Base-by-base conservation (phyloP, 2,113 vertebrate species). In the Mellivora capensis region DNA sequence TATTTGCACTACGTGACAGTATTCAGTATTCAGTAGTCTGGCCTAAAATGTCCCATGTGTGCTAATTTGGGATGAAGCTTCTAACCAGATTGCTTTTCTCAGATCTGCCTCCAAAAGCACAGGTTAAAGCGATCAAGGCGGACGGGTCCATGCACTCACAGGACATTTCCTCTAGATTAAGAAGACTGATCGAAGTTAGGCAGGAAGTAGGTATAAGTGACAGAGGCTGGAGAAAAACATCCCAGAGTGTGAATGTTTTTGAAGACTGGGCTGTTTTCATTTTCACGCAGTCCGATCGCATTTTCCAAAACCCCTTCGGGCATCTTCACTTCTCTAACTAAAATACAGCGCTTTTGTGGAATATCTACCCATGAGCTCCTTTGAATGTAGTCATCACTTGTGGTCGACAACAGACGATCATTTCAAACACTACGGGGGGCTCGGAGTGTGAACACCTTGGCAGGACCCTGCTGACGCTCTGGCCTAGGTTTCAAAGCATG, bases 401-500 rank as follows among this genome's bases (percentile, higher is more conserved):
- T 82, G 52, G 54, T 49, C 90, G 79, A 87, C 71, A 76, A 87
- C 47, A 85, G 84, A 47, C 21, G 72, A 71, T 67, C 54, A 96
- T 90, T 96, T 87, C 39, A 86, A 94, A 93, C 39, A 74, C 37
- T 91, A 37, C 77, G 59, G 76, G 49, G 15, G 57, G 67, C 39
- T 94, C 83, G 31, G 23, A 62, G 77, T 59, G 57, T 59, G 57
- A 97, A 95, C 82, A 80, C 71, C 95, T 97, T 97, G n/a, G 84
- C 88, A 87, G 31, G 82, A 94, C 84, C 72, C 21, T 96, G 39
- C 74, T 81, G 91, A 97, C 94, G 72, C 91, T 96, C 95, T 96
- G 97, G n/a, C 10, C 15, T 94, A 97, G 90, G 47, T 92, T 96
- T 79, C 97, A 95, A 95, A 76, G 79, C 95, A 86, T 98, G 81